A percentile compares a stretch with the other conserved stretches of the same genome.
Conservation (phyloP, 1,140 invertebrate species). For the Drosophila biarmipes region DNA sequence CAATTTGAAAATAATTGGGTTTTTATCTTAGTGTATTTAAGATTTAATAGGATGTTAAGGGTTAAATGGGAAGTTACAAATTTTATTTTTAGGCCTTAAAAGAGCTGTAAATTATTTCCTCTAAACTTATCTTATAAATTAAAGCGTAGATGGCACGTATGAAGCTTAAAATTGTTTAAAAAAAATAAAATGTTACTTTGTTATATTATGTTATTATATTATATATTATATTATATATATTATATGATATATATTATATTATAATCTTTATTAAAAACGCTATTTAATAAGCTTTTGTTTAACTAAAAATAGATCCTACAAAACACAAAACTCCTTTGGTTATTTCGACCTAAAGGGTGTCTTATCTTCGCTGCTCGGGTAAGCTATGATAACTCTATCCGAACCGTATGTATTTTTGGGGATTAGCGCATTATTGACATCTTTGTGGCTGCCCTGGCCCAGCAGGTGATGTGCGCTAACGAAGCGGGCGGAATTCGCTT, state of each 20-base stretch:
- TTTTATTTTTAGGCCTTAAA: neutral
- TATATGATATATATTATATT: no score
- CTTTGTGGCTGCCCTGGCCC: constrained; percentile 29
- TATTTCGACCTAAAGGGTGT: neutral
- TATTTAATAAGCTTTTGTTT: no score
- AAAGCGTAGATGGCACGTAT: no score
- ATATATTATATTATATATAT: no score
- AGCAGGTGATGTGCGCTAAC: constrained; percentile 67
- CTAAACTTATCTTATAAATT: no score
- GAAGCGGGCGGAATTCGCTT: constrained; percentile 72
- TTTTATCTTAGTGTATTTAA: neutral
- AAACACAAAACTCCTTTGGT: neutral
- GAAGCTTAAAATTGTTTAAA: no score
- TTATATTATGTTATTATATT: no score
- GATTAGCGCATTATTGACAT: constrained; percentile 59
- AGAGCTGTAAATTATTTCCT: neutral
- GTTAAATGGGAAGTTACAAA: neutral
- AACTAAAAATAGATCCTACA: no score
- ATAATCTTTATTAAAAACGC: no score
- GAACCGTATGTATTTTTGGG: constrained; percentile 30
- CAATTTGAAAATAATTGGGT: neutral
- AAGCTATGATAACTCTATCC: neutral
- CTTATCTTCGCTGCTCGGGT: neutral
- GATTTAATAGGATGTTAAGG: neutral
- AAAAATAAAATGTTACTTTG: no score